Base-by-base conservation (phyloP, 2,113 vertebrate species). In the Myrmophylax atrothorax region DNA sequence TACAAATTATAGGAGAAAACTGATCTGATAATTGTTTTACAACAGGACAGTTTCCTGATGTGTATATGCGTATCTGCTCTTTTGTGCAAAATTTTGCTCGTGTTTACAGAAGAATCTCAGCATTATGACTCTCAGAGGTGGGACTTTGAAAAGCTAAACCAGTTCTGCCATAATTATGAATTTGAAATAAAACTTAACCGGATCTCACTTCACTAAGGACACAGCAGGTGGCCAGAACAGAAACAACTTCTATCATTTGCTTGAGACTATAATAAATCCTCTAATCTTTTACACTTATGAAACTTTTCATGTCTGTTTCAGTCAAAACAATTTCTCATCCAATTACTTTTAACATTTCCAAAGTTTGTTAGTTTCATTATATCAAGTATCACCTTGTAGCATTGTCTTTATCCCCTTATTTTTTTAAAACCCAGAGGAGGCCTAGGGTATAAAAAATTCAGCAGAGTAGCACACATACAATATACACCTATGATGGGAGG, bases 321-420 rank as follows among this genome's bases (percentile, higher is more conserved):
- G 93, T 84, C 76, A 81, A 95, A 96, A 93, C 47, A 94, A 66
- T 83, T 95, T 93, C 86, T 96, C 35, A 23, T 91, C 58, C 93
- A 62, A 26, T 29, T 82, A 31, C 79, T 96, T 97, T 97, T 95
- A 96, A 79, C 62, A 74, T 93, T 84, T 72, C 64, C 40, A 87
- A 91, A 94, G 55, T 87, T 84, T 83, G 26, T 62, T 92, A 79
- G 90, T 91, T 88, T 93, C 87, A 62, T 69, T 66, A 26, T 53
- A 92, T 70, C 79, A 90, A 40, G 70, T 77, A 94, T 95, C 93
- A 93, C 86, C 79, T 96, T 96, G 90, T 68, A 90, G 25, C 73
- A 77, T 77, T 95, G 76, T 96, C 88, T 89, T 94, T 33, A 93
- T 83, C 29, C 29, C 11, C 26, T 38, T 31, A 29, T 23, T 56